These are phyloP conservation scores for Grammomys dolichurus DNA, from an alignment of 2,113 vertebrate species.

Conservation along the genomic window DNA sequence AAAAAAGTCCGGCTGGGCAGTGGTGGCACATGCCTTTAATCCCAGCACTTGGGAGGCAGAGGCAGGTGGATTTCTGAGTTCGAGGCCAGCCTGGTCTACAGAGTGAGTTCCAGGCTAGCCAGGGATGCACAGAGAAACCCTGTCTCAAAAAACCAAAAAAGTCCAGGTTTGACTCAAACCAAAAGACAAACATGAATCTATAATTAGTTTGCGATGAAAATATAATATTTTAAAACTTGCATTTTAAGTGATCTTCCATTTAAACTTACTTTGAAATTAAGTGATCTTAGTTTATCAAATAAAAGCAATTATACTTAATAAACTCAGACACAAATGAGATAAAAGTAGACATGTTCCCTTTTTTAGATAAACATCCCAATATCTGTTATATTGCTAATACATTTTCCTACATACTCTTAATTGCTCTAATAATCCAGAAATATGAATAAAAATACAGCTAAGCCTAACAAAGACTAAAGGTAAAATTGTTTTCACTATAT, in stretches of 20 bases:
- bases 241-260: constrained; percentile 21
- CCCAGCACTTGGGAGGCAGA: no score
- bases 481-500: constrained; percentile 48
- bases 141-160: background rate
- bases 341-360: constrained; percentile 18
- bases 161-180: constrained; percentile 4
- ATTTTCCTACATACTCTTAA: background rate
- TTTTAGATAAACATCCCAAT: background rate
- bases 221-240: background rate
- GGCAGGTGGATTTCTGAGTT: no score
- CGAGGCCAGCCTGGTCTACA: no score
- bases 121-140: no score
- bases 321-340: constrained; percentile 47
- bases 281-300: constrained; percentile 10
- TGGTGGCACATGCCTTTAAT: no score
- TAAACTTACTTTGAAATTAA: constrained; percentile 32
- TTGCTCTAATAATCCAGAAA: constrained; percentile 37
- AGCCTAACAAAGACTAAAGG: constrained; percentile 40
- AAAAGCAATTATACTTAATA: constrained; percentile 12
- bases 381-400: constrained; percentile 28
- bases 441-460: constrained; percentile 32
- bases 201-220: constrained; percentile 30
- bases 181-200: constrained; percentile 35
- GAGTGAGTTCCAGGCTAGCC: no score
- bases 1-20: background rate